A percentile compares a stretch with the other conserved stretches of the same genome.
phyloP scores from a whole-genome alignment of 2,888 invertebrate species.

The Flexamia atlantica region DNA sequence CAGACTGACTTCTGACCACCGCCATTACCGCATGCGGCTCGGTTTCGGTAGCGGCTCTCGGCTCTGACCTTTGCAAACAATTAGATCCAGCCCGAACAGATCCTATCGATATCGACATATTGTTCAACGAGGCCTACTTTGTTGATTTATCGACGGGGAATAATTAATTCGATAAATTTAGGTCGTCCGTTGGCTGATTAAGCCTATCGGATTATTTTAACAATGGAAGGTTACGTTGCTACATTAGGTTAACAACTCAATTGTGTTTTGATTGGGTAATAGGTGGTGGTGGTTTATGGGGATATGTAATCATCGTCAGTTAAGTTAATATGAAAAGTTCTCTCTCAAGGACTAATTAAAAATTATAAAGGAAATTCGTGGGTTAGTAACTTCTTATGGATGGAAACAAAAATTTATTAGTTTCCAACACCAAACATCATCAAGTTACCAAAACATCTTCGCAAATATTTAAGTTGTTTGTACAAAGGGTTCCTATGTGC shows the following conservation, averaged over 20 bases:
- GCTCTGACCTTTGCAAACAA: constrained; percentile 56
- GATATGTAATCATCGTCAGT: too few species aligned
- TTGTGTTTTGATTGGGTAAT: constrained; percentile 5
- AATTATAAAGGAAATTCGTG: too few species aligned
- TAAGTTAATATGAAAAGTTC: too few species aligned
- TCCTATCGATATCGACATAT: constrained; percentile 38
- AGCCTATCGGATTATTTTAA: not conserved
- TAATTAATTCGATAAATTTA: constrained; percentile 49
- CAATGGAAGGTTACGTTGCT: constrained; percentile 52
- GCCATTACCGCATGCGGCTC: not conserved
- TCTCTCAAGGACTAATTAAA: too few species aligned
- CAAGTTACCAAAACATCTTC: too few species aligned
- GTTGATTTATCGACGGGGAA: constrained; percentile 37
- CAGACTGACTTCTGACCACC: constrained; percentile 8
- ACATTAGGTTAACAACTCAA: constrained; percentile 12
- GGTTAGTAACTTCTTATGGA: too few species aligned
- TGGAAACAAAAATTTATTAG: too few species aligned
- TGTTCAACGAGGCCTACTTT: constrained; percentile 48
- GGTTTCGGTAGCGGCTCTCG: not conserved
- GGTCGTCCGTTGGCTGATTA: constrained; percentile 1
- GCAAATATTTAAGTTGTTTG: too few species aligned
- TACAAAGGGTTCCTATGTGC: too few species aligned
- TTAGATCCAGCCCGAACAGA: constrained; percentile 32
- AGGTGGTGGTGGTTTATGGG: too few species aligned
- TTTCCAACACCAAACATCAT: too few species aligned